A percentile compares a stretch with the other conserved stretches of the same genome.
These are phyloP conservation scores for Laticauda laticaudata DNA, from an alignment of 2,113 vertebrate genomes.

Conservation along the genomic window DNA sequence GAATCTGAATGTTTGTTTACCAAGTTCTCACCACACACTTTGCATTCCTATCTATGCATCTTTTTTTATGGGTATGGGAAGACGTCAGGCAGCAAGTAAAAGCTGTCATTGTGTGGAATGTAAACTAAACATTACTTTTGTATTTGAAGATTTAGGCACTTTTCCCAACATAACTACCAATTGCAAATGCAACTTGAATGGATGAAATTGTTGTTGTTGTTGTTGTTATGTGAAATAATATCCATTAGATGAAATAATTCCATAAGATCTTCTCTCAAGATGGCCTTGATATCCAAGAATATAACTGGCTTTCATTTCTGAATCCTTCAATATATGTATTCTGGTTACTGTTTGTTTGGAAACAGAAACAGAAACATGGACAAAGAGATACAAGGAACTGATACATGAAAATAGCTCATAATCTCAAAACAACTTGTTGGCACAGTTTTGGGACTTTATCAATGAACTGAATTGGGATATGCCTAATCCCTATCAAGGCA, in stretches of 20 bases:
- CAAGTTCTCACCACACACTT: background rate
- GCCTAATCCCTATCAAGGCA: background rate
- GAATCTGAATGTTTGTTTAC: background rate
- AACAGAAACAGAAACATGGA: background rate
- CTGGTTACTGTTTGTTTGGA: background rate
- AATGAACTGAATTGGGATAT: background rate
- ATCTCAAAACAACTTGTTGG: background rate
- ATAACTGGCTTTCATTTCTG: background rate
- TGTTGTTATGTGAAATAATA: background rate
- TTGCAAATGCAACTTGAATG: background rate
- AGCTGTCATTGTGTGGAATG: background rate
- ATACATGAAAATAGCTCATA: background rate
- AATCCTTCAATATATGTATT: background rate
- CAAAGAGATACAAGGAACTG: background rate
- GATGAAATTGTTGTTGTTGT: too few relatives aligned
- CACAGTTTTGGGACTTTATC: background rate
- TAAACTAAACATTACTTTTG: background rate
- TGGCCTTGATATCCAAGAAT: background rate
- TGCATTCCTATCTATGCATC: background rate
- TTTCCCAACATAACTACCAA: background rate
- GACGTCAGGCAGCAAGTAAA: background rate
- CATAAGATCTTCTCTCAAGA: background rate
- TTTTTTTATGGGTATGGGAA: background rate
- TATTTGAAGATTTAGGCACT: background rate
- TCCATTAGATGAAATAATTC: slow-evolving; percentile 1